phyloP scores from a whole-genome alignment of 2,797 vertebrate genomes.

The Argentina silus region DNA sequence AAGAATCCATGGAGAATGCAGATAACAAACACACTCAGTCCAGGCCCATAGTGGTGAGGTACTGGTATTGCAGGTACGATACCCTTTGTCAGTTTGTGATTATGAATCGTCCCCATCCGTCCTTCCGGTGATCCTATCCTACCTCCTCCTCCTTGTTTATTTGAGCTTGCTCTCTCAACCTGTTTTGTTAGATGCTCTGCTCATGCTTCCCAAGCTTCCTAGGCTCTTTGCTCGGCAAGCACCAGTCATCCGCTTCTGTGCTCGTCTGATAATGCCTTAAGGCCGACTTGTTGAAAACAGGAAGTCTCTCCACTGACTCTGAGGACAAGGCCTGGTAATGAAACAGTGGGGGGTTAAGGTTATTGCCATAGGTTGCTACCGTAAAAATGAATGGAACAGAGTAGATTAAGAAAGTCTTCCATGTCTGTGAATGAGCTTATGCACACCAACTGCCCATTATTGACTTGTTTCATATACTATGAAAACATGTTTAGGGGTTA shows the following conservation, averaged over 20 bases:
- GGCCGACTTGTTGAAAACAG: constrained; percentile 96
- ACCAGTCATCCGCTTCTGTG: constrained; percentile 95
- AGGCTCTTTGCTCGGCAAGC: constrained; percentile 91
- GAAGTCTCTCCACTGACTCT: constrained; percentile 94
- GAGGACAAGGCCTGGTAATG: constrained; percentile 77
- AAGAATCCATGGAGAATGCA: not conserved
- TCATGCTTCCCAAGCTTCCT: constrained; percentile 85
- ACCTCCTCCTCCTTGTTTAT: not conserved
- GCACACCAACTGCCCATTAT: too few relatives aligned
- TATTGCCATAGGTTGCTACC: not conserved
- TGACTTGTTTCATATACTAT: too few relatives aligned
- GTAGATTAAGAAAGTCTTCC: not conserved
- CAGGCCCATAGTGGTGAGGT: not conserved
- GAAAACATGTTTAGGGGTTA: too few relatives aligned
- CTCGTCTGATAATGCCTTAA: constrained; percentile 89
- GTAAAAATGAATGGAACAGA: not conserved
- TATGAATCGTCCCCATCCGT: constrained; percentile 1
- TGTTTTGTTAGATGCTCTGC: constrained; percentile 61
- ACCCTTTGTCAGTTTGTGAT: constrained; percentile 9
- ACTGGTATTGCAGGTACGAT: not conserved
- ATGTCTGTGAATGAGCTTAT: too few relatives aligned
- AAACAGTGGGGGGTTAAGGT: not conserved
- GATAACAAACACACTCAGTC: constrained; percentile 21
- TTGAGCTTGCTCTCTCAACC: constrained; percentile 8
- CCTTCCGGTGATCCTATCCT: not conserved